Evolutionary conservation across 1,140 invertebrate species (phyloP).

Genomic region (Microplitis demolitor): DNA sequence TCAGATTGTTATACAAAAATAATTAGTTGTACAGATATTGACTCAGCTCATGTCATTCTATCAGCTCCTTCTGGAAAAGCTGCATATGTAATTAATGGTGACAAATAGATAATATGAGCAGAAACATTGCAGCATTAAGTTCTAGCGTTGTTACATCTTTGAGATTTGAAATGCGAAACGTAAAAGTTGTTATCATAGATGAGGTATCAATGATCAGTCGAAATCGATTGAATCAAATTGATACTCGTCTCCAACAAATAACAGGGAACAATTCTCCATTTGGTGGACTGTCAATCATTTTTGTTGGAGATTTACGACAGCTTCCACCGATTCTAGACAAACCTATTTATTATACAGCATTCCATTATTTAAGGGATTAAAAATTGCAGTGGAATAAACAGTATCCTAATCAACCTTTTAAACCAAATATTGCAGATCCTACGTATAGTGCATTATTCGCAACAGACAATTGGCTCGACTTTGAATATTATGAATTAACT

Average conservation of each 20-base stretch:
- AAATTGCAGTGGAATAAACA: background rate
- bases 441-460: background rate
- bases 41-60: conserved; percentile 35
- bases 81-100: conserved; percentile 44
- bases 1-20: too few species aligned
- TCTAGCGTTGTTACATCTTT: conserved; percentile 34
- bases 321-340: too few species aligned
- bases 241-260: too few species aligned
- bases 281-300: too few species aligned
- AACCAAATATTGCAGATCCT: background rate
- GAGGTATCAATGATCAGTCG: too few species aligned
- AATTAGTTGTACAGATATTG: conserved; percentile 20
- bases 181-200: too few species aligned
- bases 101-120: conserved; percentile 34
- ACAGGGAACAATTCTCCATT: too few species aligned
- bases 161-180: conserved; percentile 30
- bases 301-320: too few species aligned
- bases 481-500: conserved; percentile 25
- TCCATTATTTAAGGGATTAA: too few species aligned
- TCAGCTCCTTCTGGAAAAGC: conserved; percentile 49
- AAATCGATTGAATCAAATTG: too few species aligned
- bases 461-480: conserved; percentile 5
- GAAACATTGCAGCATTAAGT: conserved; percentile 21
- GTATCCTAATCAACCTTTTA: background rate
- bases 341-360: too few species aligned